Base-by-base conservation (phyloP, 2,888 invertebrate species). In the Cryptus armator region DNA sequence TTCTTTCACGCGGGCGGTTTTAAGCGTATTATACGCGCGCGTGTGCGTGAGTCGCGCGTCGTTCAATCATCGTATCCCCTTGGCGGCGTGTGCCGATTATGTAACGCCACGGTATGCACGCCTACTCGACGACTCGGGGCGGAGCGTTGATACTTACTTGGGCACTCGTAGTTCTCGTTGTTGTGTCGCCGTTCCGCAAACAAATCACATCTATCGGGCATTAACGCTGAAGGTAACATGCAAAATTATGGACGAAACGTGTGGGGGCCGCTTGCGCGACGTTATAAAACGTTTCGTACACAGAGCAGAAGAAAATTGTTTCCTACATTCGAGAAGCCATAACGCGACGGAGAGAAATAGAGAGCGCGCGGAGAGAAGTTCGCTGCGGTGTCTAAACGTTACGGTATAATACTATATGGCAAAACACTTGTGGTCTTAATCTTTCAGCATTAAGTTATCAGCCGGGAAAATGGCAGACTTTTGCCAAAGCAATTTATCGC, bases 371-470 rank as follows among this genome's bases (percentile, higher is more conserved):
- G 37, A 37, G 37, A 37, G 37, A 37, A 37, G 37, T 37, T 37
- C 37, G 0, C 37, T 7, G 6, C 37, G 37, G 7, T 9, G 37
- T 37, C 62, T 46, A 14, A 3, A 12, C 29, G 19, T 59, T 16
- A 32, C 56, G 12, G 10, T n/a, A 37, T 51, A 53, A 67, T 67
- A n/a, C 64, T 64, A 24, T 71, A 56, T 56, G 24, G 19, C 24
- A 12, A 12, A 10, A 59, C 67, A 68, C 81, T 62, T 56, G 62
- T 67, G 76, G 83, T 85, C 85, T 85, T 76, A 83, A 85, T 87
- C 85, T 88, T 62, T 78, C 59, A 80, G 82, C 81, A 87, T 87
- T 87, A 86, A 87, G 85, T 86, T 87, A 88, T 88, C 86, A 87
- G 86, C 83, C 37, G 37, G 67, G 79, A 82, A 87, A 88, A 87